Evolutionary conservation across 2,113 vertebrate species (phyloP), one percentile per base, ranked within the genome.

Genomic region (Pelusios castaneus): DNA sequence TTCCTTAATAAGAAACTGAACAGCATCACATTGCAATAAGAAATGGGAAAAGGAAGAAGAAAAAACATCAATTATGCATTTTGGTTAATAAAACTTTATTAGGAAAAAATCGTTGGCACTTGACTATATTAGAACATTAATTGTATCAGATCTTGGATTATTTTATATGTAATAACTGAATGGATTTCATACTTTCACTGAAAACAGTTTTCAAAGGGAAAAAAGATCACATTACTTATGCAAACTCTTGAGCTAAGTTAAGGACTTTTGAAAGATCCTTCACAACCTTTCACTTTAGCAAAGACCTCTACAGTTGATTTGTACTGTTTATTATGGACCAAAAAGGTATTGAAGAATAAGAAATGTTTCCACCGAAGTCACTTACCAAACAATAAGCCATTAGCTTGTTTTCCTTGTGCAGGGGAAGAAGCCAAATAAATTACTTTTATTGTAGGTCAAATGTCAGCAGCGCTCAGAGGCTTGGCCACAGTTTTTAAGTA

Each of bases 381-480:
- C 60, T 97, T 93, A 84, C 78, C 95, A 96, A 91, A 93, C 58
- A 93, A 87, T 85, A 86, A 94, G n/a, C 70, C 91, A 96, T 96
- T 96, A 96, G 67, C 1, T n/a, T 96, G 75, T 95, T 96, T 97
- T 95, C 52, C 85, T 95, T 92, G 89, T 84, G 85, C 41, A 41
- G 56, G 49, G n/a, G 54, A 96, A 56, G 56, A 91, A 81, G 89
- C 38, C 47, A 90, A 93, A 91, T 90, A 93, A 84, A 93, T 91
- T 89, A 86, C 77, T 73, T 94, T 92, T 82, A 77, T 91, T 90
- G 51, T 75, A 77, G 84, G 80, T 96, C 92, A 93, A 93, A 67
- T 91, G 92, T 63, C 63, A 89, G 27, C 41, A 34, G 24, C 41
- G 49, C 77, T 49, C 13, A 95, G 49, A 92, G 45, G 14, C n/a